Base-by-base conservation (phyloP, 2,797 vertebrate species). In the Benthosema pterotum region DNA sequence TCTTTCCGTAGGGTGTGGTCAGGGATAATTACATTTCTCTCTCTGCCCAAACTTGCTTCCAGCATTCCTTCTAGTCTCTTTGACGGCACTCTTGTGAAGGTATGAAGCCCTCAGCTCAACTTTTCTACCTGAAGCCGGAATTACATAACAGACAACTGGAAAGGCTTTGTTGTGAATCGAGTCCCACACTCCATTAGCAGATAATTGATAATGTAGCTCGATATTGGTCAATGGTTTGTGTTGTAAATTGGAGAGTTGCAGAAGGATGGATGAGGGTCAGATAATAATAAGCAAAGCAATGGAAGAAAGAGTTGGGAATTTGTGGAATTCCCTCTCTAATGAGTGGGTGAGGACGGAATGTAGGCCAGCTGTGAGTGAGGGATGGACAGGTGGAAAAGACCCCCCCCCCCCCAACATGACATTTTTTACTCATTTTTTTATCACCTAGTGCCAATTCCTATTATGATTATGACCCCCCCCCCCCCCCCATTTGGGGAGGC, bases 1-100 rank as follows among this genome's bases (percentile, higher is more conserved):
- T 62, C 32, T 46, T 38, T 64, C 45, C 74, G 5, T 42, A 70
- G 83, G 92, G 90, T 76, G 92, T 84, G 91, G 90, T 46, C 9
- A 52, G 15, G 15, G 52, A 61, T 75, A 78, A 81, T 83, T 68
- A 67, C 55, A 80, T 77, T 70, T 77, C 66, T 71, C 17, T 75
- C 42, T 83, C 52, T 89, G 92, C 77, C 83, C 32, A 46, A 87
- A 88, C 92, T 84, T 92, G 92, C 58, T 74, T 58, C 63, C 0
- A 1, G 80, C 89, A 93, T 93, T 90, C 85, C 75, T 80, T 28
- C 51, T 58, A 46, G 50, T 47, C 25, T 59, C 51, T 74, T n/a
- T 64, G 58, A 25, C 52, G 59, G 7, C 18, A 14, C 43, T 25
- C 9, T 25, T 58, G 42, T 47, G 57, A 45, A 46, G 18, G 15